phyloP scores from a whole-genome alignment of 2,113 vertebrate species.

The Poicephalus gulielmi region DNA sequence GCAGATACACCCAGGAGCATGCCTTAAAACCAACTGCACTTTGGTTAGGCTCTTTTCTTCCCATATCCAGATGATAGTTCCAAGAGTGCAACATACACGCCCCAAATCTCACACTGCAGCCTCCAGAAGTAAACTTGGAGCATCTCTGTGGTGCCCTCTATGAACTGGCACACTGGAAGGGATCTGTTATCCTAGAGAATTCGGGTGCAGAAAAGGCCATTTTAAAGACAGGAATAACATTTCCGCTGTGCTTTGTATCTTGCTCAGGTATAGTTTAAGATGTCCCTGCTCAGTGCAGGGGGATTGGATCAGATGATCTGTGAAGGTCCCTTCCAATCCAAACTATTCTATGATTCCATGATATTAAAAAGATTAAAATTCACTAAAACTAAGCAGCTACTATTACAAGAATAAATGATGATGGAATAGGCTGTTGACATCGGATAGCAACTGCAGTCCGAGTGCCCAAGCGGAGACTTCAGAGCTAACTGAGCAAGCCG shows the following conservation, averaged over 20 bases:
- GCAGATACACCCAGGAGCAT: neutral
- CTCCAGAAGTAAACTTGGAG: neutral
- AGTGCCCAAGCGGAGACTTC: neutral
- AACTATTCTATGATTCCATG: neutral
- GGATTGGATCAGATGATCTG: neutral
- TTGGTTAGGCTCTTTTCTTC: neutral
- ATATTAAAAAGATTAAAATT: neutral
- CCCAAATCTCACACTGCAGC: neutral
- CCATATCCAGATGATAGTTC: rapidly evolving
- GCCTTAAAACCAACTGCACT: neutral
- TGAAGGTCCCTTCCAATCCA: neutral
- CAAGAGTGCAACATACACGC: rapidly evolving
- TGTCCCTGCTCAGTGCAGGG: neutral
- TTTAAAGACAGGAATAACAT: neutral
- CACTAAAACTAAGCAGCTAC: neutral
- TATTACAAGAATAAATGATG: neutral
- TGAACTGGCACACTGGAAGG: rapidly evolving
- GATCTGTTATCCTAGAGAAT: rapidly evolving
- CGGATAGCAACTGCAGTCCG: neutral
- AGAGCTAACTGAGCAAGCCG: neutral
- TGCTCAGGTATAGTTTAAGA: neutral
- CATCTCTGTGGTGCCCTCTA: rapidly evolving
- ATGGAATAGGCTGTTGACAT: neutral
- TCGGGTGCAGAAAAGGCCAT: neutral
- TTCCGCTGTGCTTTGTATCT: neutral